phyloP scores from a whole-genome alignment of 92 coral and sea anemone genomes.

The Paramuricea clavata region DNA sequence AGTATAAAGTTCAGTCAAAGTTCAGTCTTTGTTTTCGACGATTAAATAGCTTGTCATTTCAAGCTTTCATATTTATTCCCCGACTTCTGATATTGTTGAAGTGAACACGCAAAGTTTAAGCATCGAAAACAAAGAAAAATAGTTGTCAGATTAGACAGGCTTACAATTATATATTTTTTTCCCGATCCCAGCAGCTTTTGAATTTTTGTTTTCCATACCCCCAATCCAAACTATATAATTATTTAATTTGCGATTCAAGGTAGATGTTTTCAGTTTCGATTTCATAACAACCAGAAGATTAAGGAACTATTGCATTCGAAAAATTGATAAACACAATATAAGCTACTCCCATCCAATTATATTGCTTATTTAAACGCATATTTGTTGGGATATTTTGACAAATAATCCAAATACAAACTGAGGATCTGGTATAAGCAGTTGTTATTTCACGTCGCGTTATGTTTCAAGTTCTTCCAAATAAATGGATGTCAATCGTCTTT shows the following conservation, averaged over 20 bases:
- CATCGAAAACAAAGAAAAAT: background rate
- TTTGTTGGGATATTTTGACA: background rate
- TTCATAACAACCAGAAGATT: too few relatives aligned
- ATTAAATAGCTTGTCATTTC: too few relatives aligned
- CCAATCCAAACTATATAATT: background rate
- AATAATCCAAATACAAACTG: conserved; percentile 5
- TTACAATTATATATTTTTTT: background rate
- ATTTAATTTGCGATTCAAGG: too few relatives aligned
- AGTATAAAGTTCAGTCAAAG: too few relatives aligned
- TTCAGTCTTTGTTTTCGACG: too few relatives aligned
- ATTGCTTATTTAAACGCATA: background rate
- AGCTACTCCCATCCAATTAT: background rate
- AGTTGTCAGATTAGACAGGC: background rate
- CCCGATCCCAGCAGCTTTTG: conserved; percentile 7
- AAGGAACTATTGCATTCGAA: background rate
- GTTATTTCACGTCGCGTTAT: background rate
- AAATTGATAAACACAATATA: background rate
- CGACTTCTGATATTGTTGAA: too few relatives aligned
- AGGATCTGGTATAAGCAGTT: background rate
- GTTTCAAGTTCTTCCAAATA: conserved; percentile 4
- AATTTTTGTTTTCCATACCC: background rate
- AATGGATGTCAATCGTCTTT: background rate
- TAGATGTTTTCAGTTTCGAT: too few relatives aligned
- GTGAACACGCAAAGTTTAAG: too few relatives aligned
- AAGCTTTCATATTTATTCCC: too few relatives aligned